Percentiles rank a stretch among this genome's conserved stretches.
phyloP scores from a whole-genome alignment of 2,113 vertebrate species.

The Dasyprocta punctata region DNA sequence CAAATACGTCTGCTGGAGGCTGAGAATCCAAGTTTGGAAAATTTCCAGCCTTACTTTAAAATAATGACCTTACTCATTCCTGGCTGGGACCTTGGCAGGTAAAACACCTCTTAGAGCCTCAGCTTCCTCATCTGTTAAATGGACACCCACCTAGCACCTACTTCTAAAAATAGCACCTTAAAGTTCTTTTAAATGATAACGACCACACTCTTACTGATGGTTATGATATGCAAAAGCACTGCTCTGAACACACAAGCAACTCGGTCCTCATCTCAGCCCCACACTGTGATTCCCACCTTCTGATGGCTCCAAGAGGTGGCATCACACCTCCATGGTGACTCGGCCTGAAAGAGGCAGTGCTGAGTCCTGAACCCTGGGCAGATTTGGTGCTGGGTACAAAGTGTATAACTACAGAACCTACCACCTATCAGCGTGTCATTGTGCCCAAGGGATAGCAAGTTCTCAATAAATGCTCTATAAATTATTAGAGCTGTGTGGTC shows the following conservation, averaged over 20 bases:
- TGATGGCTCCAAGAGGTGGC: neutral
- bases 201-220: neutral
- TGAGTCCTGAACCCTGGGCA: neutral
- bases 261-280: neutral
- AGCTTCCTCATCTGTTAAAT: slow-evolving; percentile 11
- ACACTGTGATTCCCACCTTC: neutral
- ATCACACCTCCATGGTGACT: neutral
- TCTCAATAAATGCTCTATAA: neutral
- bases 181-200: neutral
- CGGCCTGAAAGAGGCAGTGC: neutral
- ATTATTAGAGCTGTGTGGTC: neutral
- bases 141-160: neutral
- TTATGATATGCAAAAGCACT: neutral
- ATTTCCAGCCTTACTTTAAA: neutral
- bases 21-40: slow-evolving; percentile 13
- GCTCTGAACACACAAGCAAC: neutral
- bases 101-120: neutral
- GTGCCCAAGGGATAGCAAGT: neutral
- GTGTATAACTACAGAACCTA: neutral
- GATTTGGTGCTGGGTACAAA: neutral
- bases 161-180: neutral
- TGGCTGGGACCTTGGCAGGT: neutral
- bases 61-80: neutral
- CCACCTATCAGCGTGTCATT: neutral
- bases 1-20: neutral